Percentiles rank a stretch among this genome's conserved stretches.
Evolutionary conservation across 2,797 vertebrate species (phyloP).

Genomic region (Neosilurus hyrtlii): DNA sequence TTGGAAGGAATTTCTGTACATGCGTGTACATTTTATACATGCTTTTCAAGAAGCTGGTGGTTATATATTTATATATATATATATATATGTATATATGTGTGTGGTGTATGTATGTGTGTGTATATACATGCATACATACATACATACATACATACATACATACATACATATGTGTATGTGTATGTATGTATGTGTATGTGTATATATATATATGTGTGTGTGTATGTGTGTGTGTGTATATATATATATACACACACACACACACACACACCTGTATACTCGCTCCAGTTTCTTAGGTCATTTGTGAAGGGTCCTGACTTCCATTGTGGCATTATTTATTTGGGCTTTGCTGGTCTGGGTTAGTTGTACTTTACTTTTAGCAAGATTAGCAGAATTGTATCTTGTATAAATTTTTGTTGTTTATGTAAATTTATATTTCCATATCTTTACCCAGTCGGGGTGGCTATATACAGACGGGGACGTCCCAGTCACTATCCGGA

Average conservation of each 20-base stretch:
- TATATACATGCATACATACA: no score
- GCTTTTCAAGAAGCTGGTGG: not conserved
- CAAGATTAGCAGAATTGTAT: not conserved
- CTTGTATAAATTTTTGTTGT: not conserved
- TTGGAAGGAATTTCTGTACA: not conserved
- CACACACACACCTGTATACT: no score
- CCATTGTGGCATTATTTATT: not conserved
- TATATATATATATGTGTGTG: no score
- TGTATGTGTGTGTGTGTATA: no score
- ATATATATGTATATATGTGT: no score
- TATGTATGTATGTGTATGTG: no score
- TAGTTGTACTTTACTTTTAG: not conserved
- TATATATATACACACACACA: no score
- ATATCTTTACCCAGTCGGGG: slow-evolving; percentile 70
- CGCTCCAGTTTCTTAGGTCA: not conserved
- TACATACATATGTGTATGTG: no score
- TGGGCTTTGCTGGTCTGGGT: not conserved
- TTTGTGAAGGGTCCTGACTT: not conserved
- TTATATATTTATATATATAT: no score
- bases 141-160: no score
- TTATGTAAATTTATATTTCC: not conserved
- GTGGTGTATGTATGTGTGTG: no score
- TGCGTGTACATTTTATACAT: not conserved
- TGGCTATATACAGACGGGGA: slow-evolving; percentile 78
- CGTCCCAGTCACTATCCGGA: slow-evolving; percentile 76